Conservation (phyloP, 2,797 vertebrate genomes). For the Petrocephalus schoutedeni region DNA sequence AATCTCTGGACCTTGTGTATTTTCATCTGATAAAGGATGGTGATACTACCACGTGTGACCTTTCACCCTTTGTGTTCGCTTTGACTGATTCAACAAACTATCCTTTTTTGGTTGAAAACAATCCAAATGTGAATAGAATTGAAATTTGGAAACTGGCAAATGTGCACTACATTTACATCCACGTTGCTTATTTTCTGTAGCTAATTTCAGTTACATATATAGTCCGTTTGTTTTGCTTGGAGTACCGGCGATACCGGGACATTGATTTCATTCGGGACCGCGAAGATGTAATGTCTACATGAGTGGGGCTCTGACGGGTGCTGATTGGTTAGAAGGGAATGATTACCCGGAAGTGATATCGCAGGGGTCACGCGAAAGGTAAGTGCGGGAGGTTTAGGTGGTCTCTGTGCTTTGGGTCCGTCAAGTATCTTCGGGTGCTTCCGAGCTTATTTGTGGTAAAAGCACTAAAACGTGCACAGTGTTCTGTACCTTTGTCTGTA, state of each 20-base stretch:
- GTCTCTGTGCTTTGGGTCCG: neutral
- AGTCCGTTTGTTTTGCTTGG: neutral
- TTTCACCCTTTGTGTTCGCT: neutral
- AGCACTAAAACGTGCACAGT: neutral
- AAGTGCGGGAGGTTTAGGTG: neutral
- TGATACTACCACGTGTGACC: neutral
- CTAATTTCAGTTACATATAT: neutral
- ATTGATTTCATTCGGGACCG: neutral
- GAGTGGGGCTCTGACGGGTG: neutral
- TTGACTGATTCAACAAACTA: neutral
- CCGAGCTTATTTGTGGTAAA: neutral
- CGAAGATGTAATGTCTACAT: neutral
- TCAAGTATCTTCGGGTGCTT: neutral
- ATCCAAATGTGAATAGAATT: neutral
- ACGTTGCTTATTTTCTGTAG: neutral
- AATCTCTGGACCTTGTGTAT: neutral
- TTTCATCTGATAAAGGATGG: neutral
- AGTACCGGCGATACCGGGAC: neutral
- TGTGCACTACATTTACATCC: too few relatives aligned
- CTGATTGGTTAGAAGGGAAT: neutral
- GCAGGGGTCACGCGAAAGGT: neutral
- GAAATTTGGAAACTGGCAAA: neutral
- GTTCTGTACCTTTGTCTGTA: neutral
- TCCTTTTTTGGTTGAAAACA: neutral
- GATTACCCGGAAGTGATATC: slow-evolving; percentile 1